A percentile compares a stretch with the other conserved stretches of the same genome.
phyloP scores from a whole-genome alignment of 2,888 invertebrate genomes.

The Heliconius sara region DNA sequence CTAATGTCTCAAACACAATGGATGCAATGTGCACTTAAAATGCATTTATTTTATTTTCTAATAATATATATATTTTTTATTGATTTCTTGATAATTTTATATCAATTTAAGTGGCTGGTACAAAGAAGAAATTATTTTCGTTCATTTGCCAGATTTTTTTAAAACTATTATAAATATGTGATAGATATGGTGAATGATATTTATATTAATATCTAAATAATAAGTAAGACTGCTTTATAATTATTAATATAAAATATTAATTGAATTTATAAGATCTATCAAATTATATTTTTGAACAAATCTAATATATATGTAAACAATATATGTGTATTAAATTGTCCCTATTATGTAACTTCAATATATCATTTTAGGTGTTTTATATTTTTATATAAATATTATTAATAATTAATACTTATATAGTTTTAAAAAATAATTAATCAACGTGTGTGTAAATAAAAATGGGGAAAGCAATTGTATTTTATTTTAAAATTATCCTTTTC shows the following conservation, averaged over 20 bases:
- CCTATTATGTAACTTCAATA: neutral
- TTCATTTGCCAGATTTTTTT: neutral
- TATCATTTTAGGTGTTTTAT: neutral
- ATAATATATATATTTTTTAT: neutral
- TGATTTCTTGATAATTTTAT: conserved; percentile 2
- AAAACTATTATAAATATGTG: neutral
- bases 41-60: conserved; percentile 19
- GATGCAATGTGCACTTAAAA: neutral
- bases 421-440: neutral
- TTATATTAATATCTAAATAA: conserved; percentile 9
- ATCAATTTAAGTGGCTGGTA: neutral
- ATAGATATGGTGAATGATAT: conserved; percentile 9
- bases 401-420: neutral
- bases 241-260: conserved; percentile 14
- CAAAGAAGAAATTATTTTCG: neutral
- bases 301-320: neutral
- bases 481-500: neutral
- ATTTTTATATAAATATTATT: conserved; percentile 5
- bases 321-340: neutral
- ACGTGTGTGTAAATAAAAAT: conserved; percentile 18
- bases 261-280: neutral
- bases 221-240: conserved; percentile 16
- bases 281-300: neutral
- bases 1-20: neutral
- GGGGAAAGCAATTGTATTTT: conserved; percentile 10